Base-by-base conservation (phyloP, 2,113 vertebrate genomes). In the Pogonocichla stellata region DNA sequence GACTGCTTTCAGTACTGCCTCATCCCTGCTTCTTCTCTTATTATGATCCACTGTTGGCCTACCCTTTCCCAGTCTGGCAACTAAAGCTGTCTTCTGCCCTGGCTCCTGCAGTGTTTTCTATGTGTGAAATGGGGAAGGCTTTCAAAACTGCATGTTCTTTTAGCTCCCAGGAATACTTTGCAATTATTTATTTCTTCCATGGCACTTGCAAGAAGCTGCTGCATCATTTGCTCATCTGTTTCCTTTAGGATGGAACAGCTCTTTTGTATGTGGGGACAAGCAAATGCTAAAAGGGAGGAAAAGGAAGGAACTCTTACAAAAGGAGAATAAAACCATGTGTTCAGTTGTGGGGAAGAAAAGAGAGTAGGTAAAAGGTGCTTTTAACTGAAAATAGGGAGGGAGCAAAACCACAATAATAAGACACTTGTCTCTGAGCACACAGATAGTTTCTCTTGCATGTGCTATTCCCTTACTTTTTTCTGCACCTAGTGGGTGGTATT, bases 31-130 rank as follows among this genome's bases (percentile, higher is more conserved):
- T 13, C 15, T 79, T 69, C 36, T 64, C n/a, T 72, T 72, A 24
- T 0, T 7, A 4, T 16, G 15, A 48, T 48, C 54, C 24, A 26
- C 36, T 3, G 0, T 40, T 40, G 14, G 9, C 23, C 73, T 33
- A 65, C 8, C 25, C 16, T 78, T 96, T 93, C 14, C 81, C 14
- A 26, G 23, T 40, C 53, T 79, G 60, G 62, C 56, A 77, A 31
- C 18, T 75, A 34, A 85, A 50, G 18, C 26, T 5, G 1, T 82
- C 26, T 90, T 83, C 67, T 67, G 29, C 40, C 43, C 11, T 58
- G 38, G 33, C 17, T 86, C 19, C 47, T 66, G n/a, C 25, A 56
- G 17, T 18, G 4, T 82, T 88, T 88, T 90, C 33, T 45, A 3
- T 0, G 0, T 58, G 38, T 60, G n/a, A 82, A 88, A 50, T 15